Base-by-base conservation (phyloP, 2,888 invertebrate genomes). In the Leuctra nigra region DNA sequence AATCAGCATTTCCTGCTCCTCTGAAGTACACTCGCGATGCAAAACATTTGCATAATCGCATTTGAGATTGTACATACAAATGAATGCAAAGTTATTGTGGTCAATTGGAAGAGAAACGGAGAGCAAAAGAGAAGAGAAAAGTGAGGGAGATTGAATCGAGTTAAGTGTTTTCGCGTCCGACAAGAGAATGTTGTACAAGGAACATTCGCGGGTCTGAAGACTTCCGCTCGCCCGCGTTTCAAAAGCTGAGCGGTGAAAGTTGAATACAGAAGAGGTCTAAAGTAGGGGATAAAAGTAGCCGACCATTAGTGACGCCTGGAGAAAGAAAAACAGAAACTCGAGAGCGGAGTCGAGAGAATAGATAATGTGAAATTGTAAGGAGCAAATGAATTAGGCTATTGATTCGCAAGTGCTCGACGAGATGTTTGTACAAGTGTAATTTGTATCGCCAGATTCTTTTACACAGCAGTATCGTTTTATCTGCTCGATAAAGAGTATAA, bases 281-380 rank as follows among this genome's bases (percentile, higher is more conserved):
- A 50, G 33, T 18, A 50, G 33, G 35, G 50, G 50, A 50, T 44
- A 23, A 35, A 50, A 50, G 50, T 50, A 50, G 50, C 50, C 50
- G 22, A 35, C 50, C 50, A 50, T 50, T 50, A 50, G 50, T 18
- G 22, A 14, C 4, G 36, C 20, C 18, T 18, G 20, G 36, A 50
- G 29, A 33, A 50, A 33, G 50, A 50, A 50, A 50, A 50, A 50
- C 50, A 50, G 50, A 35, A 33, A 50, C 18, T 16, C 23, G 50
- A 35, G 48, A 16, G 29, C n/a, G 29, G n/a, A 20, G 16, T 16
- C 11, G 18, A 35, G 35, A 35, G 33, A 35, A 35, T n/a, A n/a
- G n/a, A n/a, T n/a, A n/a, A n/a, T n/a, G n/a, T n/a, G n/a, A n/a
- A n/a, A n/a, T n/a, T n/a, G n/a, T n/a, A n/a, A n/a, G n/a, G n/a